Conservation (phyloP, 2,888 invertebrate species). For the Agriotes lineatus region DNA sequence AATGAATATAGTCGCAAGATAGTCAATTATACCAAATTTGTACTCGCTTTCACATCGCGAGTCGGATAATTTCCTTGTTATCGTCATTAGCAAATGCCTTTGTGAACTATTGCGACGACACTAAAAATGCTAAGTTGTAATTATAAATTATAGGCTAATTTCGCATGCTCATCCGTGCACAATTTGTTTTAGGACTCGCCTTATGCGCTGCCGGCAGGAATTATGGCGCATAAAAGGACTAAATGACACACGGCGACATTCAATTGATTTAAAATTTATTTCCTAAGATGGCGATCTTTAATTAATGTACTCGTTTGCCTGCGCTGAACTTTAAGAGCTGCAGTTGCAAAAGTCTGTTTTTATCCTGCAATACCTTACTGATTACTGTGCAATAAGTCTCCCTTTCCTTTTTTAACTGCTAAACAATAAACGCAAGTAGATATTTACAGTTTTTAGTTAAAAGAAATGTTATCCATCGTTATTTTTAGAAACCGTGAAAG, state of each 20-base stretch:
- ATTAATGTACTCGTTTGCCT: too few relatives aligned
- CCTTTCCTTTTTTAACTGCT: too few relatives aligned
- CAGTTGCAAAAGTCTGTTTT: too few relatives aligned
- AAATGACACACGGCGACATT: neutral
- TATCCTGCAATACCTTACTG: too few relatives aligned
- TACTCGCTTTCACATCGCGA: constrained; percentile 33
- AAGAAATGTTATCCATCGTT: too few relatives aligned
- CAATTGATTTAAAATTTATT: too few relatives aligned
- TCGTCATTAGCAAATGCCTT: constrained; percentile 31
- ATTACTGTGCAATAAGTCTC: too few relatives aligned
- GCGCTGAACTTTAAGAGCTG: too few relatives aligned
- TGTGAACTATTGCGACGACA: constrained; percentile 16
- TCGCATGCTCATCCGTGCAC: neutral
- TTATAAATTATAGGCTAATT: constrained; percentile 26
- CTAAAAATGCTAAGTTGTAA: constrained; percentile 20
- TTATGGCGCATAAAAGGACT: neutral
- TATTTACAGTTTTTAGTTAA: too few relatives aligned
- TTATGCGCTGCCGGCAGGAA: neutral
- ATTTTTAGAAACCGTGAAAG: too few relatives aligned
- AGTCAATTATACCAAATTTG: constrained; percentile 33
- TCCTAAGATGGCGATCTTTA: too few relatives aligned
- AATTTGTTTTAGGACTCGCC: neutral
- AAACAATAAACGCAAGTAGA: too few relatives aligned
- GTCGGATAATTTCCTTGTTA: constrained; percentile 30
- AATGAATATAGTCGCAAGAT: constrained; percentile 8